Base-by-base conservation (phyloP, 2,113 vertebrate species). In the Plectropomus leopardus region DNA sequence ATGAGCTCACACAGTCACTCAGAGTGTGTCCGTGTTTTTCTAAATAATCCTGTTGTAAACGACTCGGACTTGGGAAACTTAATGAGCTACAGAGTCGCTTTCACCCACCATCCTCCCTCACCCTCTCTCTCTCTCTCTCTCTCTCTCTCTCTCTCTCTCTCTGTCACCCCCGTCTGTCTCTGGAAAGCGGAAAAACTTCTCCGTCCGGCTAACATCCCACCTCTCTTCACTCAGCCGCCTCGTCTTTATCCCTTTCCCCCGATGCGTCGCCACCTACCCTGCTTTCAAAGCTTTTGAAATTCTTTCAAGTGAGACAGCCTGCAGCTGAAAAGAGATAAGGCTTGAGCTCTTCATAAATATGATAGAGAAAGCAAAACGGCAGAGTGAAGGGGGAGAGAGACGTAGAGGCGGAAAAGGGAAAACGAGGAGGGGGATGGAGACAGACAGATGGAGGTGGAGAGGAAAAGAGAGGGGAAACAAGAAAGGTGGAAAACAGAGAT, bases 261-360 rank as follows among this genome's bases (percentile, higher is more conserved):
- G 51, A 77, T 76, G 84, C 79, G 28, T 85, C 69, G 84, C 90
- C 88, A 90, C 90, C 92, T 91, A 89, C 88, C 79, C 85, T 48
- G 73, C 89, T 89, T 92, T 89, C 88, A 90, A 93, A 93, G 90
- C 89, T 84, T 92, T 90, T 81, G 68, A 86, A 89, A 92, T 82
- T 89, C 90, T 92, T 93, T 94, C 90, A 94, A 90, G 91, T 91
- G 87, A 92, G 91, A 92, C 88, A 90, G 92, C 88, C 92, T 92
- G 91, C 86, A 92, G 91, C 90, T 83, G 82, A 88, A 88, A 85
- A 88, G 84, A 93, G 89, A 93, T 93, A 93, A 93, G 86, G 78
- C 81, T 86, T 86, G 88, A 91, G 92, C 91, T 90, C 90, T 91
- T 93, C 89, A 90, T 94, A 92, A 91, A 93, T 91, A 92, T 86